Evolutionary conservation across 2,888 invertebrate species (phyloP).

Genomic region (Drosophila pseudotalamancana): DNA sequence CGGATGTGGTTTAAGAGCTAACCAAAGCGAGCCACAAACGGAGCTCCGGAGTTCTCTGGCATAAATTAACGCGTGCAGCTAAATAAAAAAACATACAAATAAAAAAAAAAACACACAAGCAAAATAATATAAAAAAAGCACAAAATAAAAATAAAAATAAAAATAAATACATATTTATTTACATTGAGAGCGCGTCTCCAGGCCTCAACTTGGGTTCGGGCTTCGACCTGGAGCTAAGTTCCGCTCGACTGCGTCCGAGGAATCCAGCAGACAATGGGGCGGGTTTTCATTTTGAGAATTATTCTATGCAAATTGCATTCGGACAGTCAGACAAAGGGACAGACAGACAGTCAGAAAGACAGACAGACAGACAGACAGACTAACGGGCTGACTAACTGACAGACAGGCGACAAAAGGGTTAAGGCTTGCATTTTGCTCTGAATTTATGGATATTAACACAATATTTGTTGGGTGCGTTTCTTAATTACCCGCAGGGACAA

Average conservation of each 20-base stretch:
- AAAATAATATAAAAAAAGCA: conserved; percentile 7
- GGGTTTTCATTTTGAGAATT: conserved; percentile 50
- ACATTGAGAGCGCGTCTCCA: conserved; percentile 50
- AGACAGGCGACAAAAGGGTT: conserved; percentile 58
- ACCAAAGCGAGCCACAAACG: conserved; percentile 39
- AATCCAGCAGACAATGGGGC: conserved; percentile 75
- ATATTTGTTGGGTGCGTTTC: conserved; percentile 60
- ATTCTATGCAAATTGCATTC: conserved; percentile 68
- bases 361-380: conserved; percentile 16
- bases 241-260: conserved; percentile 59
- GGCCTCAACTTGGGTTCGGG: neutral
- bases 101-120: conserved; percentile 40
- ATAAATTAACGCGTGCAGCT: conserved; percentile 79
- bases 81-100: conserved; percentile 69
- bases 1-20: conserved; percentile 68
- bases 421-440: conserved; percentile 38
- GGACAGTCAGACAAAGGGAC: neutral
- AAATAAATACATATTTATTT: conserved; percentile 75
- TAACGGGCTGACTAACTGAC: conserved; percentile 3
- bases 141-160: conserved; percentile 46
- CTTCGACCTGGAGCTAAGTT: conserved; percentile 37
- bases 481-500: conserved; percentile 40
- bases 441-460: conserved; percentile 74
- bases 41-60: conserved; percentile 41
- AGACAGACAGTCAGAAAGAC: neutral